A percentile compares a stretch with the other conserved stretches of the same genome.
phyloP scores from a whole-genome alignment of 2,113 vertebrate species.

The Ornithorhynchus anatinus region DNA sequence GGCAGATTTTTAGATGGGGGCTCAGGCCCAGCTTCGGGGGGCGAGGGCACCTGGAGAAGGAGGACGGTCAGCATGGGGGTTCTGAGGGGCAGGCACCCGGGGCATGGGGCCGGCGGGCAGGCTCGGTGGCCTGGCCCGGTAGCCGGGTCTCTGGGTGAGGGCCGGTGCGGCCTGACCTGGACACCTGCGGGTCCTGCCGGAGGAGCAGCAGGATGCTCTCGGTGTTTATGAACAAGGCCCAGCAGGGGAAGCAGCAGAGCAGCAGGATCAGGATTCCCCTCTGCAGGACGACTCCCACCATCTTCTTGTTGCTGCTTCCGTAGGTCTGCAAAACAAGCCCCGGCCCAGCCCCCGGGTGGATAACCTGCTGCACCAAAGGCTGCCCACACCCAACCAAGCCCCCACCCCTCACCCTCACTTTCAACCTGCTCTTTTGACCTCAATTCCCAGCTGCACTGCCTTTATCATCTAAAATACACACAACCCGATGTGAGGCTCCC shows the following conservation, averaged over 20 bases:
- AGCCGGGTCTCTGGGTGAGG: too few species aligned
- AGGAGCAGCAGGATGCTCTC: constrained; percentile 77
- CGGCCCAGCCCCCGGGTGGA: too few species aligned
- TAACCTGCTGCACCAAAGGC: too few species aligned
- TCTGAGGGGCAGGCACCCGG: not conserved
- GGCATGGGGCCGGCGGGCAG: rapidly evolving
- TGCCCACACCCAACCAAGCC: too few species aligned
- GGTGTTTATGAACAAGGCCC: not conserved
- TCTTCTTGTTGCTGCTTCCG: constrained; percentile 83
- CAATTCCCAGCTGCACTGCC: too few species aligned
- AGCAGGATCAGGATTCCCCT: constrained; percentile 31
- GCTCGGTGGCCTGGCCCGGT: too few species aligned
- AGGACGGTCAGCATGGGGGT: rapidly evolving
- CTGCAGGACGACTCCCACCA: constrained; percentile 79
- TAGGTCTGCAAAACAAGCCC: constrained; percentile 75
- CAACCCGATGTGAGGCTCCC: too few species aligned
- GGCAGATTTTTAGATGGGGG: too few species aligned
- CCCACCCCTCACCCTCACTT: too few species aligned
- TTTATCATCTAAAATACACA: too few species aligned
- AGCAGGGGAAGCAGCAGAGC: not conserved
- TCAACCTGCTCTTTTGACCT: too few species aligned
- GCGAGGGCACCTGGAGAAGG: rapidly evolving
- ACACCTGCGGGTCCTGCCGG: constrained; percentile 78
- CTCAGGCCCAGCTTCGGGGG: not conserved
- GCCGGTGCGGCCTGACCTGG: constrained; percentile 77